These are phyloP conservation scores for Venusia cambrica DNA, from an alignment of 2,888 invertebrate genomes.

Conservation along the genomic window DNA sequence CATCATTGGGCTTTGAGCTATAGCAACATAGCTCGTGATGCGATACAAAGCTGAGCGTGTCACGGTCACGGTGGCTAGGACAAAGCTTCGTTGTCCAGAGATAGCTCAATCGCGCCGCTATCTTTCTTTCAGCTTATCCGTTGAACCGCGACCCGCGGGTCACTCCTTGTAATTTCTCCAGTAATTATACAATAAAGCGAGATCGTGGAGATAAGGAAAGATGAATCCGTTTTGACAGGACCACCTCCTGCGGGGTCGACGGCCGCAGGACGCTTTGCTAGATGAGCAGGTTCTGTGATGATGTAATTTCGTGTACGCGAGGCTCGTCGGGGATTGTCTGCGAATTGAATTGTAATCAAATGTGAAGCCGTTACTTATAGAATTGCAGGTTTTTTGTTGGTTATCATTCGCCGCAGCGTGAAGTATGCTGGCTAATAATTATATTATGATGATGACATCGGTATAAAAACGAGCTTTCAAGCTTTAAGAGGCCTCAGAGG, in stretches of 20 bases:
- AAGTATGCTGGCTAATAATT: not conserved
- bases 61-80: constrained; percentile 25
- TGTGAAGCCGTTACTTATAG: constrained; percentile 28
- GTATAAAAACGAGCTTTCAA: too few relatives aligned
- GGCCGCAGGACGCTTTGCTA: constrained; percentile 34
- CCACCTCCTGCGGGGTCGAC: constrained; percentile 44
- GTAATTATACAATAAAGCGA: constrained; percentile 55
- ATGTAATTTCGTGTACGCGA: constrained; percentile 26
- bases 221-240: constrained; percentile 46
- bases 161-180: constrained; percentile 37
- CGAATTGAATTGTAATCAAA: constrained; percentile 34
- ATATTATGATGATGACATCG: constrained; percentile 4
- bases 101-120: constrained; percentile 43
- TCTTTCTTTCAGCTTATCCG: constrained; percentile 36
- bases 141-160: constrained; percentile 48
- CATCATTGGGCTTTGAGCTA: constrained; percentile 31
- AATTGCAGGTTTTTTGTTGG: constrained; percentile 24
- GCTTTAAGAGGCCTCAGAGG: too few relatives aligned
- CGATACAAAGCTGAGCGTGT: constrained; percentile 21
- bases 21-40: constrained; percentile 19
- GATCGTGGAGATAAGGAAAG: constrained; percentile 55
- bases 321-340: constrained; percentile 25
- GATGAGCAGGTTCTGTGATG: constrained; percentile 28
- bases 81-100: constrained; percentile 21
- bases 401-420: constrained; percentile 20